Percentiles rank a stretch among this genome's conserved stretches.
These are phyloP conservation scores for Salticus scenicus DNA, from an alignment of 2,888 invertebrate genomes.

Conservation along the genomic window DNA sequence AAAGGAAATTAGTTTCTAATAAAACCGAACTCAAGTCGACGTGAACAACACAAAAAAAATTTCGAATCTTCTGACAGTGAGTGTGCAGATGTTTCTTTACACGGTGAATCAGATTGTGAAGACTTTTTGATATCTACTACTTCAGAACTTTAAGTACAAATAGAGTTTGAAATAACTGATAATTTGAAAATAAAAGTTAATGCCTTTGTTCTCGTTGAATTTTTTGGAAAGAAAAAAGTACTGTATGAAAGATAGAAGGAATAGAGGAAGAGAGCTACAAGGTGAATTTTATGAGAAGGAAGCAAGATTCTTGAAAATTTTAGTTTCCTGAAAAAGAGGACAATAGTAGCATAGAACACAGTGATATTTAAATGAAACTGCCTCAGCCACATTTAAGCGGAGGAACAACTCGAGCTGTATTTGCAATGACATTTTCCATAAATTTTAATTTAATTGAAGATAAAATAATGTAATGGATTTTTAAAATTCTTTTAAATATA, in stretches of 20 bases:
- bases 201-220: neutral
- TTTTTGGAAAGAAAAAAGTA: constrained; percentile 6
- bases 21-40: neutral
- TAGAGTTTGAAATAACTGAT: neutral
- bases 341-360: constrained; percentile 1
- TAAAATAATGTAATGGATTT: too few species aligned
- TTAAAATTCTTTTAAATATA: too few species aligned
- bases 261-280: neutral
- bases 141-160: neutral
- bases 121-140: neutral
- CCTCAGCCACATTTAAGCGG: constrained; percentile 15
- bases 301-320: constrained; percentile 12
- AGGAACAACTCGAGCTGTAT: neutral
- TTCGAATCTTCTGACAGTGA: constrained; percentile 6
- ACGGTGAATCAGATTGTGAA: neutral
- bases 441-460: neutral
- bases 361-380: constrained; percentile 17
- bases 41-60: neutral
- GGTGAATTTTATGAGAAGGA: constrained; percentile 6
- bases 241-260: neutral
- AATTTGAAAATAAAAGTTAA: neutral
- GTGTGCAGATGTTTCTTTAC: neutral
- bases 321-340: constrained; percentile 12
- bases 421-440: constrained; percentile 8
- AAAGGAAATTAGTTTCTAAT: neutral